Evolutionary conservation across 2,797 vertebrate species (phyloP).

Genomic region (Pitangus sulphuratus): DNA sequence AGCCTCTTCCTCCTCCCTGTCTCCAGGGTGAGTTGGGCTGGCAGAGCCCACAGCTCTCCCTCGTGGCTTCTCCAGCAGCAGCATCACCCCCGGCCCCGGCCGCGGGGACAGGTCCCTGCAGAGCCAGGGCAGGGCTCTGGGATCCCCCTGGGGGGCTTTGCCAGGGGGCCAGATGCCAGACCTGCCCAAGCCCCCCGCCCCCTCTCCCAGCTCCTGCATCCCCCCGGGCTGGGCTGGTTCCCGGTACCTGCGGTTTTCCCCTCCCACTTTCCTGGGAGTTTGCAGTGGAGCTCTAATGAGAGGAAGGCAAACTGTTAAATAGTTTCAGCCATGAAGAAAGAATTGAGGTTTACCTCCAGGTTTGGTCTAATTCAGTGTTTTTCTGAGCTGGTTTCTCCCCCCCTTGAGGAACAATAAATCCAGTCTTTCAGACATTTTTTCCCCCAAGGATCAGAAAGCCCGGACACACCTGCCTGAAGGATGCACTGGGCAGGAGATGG

Average conservation of each 20-base stretch:
- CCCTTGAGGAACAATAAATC: rapidly evolving
- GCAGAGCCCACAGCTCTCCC: neutral
- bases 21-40: rapidly evolving
- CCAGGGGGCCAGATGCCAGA: neutral
- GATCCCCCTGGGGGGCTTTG: rapidly evolving
- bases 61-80: rapidly evolving
- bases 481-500: neutral
- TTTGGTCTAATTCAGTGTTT: neutral
- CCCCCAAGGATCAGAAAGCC: neutral
- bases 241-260: neutral
- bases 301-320: neutral
- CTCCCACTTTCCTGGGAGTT: neutral
- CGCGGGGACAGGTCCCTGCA: neutral
- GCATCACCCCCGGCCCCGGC: rapidly evolving
- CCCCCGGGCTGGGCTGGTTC: rapidly evolving
- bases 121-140: neutral
- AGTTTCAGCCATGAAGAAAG: neutral
- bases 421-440: neutral
- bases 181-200: rapidly evolving
- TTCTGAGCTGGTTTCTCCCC: neutral
- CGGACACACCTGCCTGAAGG: neutral
- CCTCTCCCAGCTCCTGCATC: neutral
- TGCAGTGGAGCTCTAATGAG: neutral
- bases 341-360: neutral
- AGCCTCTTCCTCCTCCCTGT: neutral